These are phyloP conservation scores for Drosophila funebris DNA, from an alignment of 1,140 invertebrate genomes.

Conservation along the genomic window DNA sequence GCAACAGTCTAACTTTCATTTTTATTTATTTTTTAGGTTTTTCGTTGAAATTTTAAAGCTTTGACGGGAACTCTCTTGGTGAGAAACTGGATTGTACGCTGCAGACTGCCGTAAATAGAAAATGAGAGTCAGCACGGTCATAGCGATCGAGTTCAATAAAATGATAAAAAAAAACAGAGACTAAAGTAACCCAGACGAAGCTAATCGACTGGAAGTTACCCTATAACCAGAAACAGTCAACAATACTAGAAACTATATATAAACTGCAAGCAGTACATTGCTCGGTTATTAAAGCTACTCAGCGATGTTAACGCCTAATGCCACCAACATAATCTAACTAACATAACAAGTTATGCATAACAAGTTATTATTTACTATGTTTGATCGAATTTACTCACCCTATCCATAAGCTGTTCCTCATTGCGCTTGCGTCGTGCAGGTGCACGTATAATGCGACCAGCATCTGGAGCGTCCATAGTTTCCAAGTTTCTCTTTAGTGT, in stretches of 20 bases:
- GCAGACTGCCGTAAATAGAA: constrained; percentile 47
- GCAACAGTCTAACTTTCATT: constrained; percentile 36
- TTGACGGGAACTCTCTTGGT: constrained; percentile 14
- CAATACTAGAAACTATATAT: neutral
- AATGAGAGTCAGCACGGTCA: constrained; percentile 8
- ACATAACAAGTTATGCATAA: too few relatives aligned
- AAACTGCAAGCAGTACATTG: neutral
- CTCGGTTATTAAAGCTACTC: neutral
- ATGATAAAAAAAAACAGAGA: constrained; percentile 18
- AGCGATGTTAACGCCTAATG: too few relatives aligned
- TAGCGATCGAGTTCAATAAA: constrained; percentile 62
- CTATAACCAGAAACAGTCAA: neutral
- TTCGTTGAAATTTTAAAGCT: constrained; percentile 32
- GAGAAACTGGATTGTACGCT: constrained; percentile 43
- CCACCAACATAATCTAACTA: too few relatives aligned
- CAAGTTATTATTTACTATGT: neutral
- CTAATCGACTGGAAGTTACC: neutral
- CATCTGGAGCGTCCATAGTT: constrained; percentile 74
- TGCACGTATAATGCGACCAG: constrained; percentile 73
- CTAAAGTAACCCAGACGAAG: neutral
- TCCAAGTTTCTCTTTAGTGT: constrained; percentile 4
- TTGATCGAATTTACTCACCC: constrained; percentile 56
- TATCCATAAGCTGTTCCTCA: constrained; percentile 76
- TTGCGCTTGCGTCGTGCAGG: constrained; percentile 75
- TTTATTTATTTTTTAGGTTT: constrained; percentile 35